Conservation (phyloP, 2,797 vertebrate species). For the Hapalemur alaotrensis region DNA sequence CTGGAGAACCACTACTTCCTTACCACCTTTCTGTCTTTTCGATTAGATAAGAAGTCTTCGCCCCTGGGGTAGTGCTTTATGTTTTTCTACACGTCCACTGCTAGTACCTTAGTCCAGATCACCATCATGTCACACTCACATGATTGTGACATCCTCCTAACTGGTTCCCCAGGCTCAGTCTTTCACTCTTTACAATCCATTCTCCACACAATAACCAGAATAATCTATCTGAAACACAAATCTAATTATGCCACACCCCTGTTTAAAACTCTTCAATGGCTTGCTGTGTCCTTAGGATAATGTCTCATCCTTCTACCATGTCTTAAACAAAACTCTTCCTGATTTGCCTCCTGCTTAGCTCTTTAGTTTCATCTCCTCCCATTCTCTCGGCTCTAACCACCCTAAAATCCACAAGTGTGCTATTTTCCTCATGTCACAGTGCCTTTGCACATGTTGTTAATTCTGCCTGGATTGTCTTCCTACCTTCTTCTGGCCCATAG, state of each 20-base stretch:
- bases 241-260: background rate
- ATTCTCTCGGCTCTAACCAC: background rate
- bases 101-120: background rate
- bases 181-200: constrained; percentile 23
- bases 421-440: background rate
- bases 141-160: constrained; percentile 19
- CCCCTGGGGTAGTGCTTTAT: background rate
- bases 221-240: background rate
- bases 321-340: background rate
- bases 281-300: background rate
- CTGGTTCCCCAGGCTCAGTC: background rate
- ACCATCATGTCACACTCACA: background rate
- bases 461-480: background rate
- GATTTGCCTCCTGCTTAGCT: background rate
- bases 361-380: background rate
- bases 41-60: constrained; percentile 52
- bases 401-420: background rate
- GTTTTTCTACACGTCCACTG: background rate
- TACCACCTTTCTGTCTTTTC: background rate
- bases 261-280: constrained; percentile 20
- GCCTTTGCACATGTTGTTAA: background rate
- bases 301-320: background rate
- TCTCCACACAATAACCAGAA: constrained; percentile 15
- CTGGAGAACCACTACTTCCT: constrained; percentile 31
- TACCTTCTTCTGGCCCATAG: background rate